Evolutionary conservation across 2,797 vertebrate genomes (phyloP).

Genomic region (Falco berigora): DNA sequence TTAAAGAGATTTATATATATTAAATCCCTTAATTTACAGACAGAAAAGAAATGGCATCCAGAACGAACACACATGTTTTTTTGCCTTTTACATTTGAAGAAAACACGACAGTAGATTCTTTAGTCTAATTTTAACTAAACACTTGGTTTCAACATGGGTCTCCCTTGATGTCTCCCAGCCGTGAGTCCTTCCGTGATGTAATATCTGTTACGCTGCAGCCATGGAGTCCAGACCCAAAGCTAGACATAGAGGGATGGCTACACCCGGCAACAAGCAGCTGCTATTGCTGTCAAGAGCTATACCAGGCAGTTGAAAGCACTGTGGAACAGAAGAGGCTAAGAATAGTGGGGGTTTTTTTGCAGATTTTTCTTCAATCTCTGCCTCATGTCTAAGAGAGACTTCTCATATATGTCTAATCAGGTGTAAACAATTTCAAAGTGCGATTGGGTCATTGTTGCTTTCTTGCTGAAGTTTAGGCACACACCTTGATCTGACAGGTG

Average conservation of each 20-base stretch:
- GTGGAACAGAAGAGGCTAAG: neutral
- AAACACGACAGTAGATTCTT: neutral
- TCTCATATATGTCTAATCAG: neutral
- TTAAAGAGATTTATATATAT: neutral
- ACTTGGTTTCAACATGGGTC: neutral
- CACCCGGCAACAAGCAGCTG: neutral
- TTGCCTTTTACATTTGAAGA: neutral
- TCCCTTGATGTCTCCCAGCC: neutral
- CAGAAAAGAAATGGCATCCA: neutral
- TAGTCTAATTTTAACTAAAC: neutral
- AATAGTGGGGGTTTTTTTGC: neutral
- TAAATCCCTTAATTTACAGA: neutral
- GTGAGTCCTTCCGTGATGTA: neutral
- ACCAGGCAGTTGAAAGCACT: neutral
- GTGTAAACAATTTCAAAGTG: neutral
- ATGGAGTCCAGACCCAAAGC: neutral
- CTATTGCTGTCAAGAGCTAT: neutral
- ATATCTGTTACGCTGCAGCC: neutral
- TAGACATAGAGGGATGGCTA: neutral
- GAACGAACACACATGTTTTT: neutral
- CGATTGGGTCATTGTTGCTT: neutral
- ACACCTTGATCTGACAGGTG: neutral
- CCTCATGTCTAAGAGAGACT: neutral
- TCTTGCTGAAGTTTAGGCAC: neutral
- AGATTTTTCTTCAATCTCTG: neutral